Base-by-base conservation (phyloP, 2,113 vertebrate genomes). In the Cyprinodon tularosa region DNA sequence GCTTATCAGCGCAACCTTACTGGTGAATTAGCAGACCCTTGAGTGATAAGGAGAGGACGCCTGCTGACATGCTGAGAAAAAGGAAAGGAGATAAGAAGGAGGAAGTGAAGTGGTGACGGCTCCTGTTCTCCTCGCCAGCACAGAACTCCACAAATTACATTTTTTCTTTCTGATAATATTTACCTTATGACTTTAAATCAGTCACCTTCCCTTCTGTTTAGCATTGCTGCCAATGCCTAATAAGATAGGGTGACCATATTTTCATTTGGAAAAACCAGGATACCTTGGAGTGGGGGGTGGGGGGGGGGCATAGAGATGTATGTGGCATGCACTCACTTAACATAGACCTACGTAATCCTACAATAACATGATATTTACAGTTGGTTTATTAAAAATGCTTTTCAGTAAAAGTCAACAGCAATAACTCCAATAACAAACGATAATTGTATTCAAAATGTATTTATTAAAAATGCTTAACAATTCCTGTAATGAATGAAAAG, bases 1-100 rank as follows among this genome's bases (percentile, higher is more conserved):
- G 72, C 93, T 96, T 96, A 96, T 95, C 95, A 93, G 94, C 88
- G 88, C 92, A 93, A 84, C 94, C 95, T 96, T 90, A 91, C 93
- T 94, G 94, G 93, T 95, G 95, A 96, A 97, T 96, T 96, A 96
- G 94, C 93, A 92, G 92, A 92, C 92, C 92, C 93, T 92, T 93
- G 95, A 95, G 94, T 95, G 95, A 96, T 95, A 96, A 95, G 94
- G 92, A 92, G 94, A 93, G 91, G 92, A 79, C 82, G 68, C 93
- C 94, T 92, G 91, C 91, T 93, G 94, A 93, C 87, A 89, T 92
- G 66, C 60, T 39, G 85, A 75, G 86, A 83, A 69, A 70, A 80
- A 84, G 93, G 91, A 89, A 86, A 93, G 90, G 66, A 84, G 86
- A 86, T 80, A 83, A 83, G 61, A 74, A 72, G 65, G 77, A 80